Conservation (phyloP, 2,797 vertebrate species). For the Eurystomus glaucurus region DNA sequence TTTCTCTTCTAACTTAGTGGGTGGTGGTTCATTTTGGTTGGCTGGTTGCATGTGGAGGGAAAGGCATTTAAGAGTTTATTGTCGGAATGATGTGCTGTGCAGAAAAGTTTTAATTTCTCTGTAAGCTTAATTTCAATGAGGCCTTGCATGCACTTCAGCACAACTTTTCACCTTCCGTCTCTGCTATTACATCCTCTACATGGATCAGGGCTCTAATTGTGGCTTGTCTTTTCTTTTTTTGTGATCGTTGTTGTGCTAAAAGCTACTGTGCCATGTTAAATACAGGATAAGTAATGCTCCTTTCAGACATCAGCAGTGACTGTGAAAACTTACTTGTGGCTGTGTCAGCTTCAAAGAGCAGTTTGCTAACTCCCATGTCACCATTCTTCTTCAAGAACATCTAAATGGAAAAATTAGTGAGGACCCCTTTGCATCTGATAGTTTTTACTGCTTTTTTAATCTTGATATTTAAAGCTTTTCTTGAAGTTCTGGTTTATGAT, state of each 20-base stretch:
- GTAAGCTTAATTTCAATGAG: not conserved
- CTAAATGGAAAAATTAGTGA: not conserved
- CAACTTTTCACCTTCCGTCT: not conserved
- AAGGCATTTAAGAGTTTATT: not conserved
- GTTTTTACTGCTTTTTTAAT: not conserved
- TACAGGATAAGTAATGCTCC: not conserved
- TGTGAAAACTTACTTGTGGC: not conserved
- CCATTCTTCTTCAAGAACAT: not conserved
- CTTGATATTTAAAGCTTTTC: not conserved
- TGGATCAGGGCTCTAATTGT: not conserved
- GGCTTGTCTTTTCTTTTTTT: not conserved
- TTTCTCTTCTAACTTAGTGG: not conserved
- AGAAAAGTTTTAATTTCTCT: not conserved
- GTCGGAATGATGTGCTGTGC: constrained; percentile 12
- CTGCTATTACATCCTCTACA: constrained; percentile 7
- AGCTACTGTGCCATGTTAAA: not conserved
- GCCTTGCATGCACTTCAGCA: not conserved
- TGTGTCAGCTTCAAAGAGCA: not conserved
- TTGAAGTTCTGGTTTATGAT: not conserved
- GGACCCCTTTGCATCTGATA: not conserved
- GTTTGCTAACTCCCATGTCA: not conserved
- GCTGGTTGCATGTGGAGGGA: not conserved
- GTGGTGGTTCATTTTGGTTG: constrained; percentile 6
- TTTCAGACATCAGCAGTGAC: not conserved
- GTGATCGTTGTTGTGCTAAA: not conserved